phyloP scores from a whole-genome alignment of 2,113 vertebrate species.

The Ctenodactylus gundi region DNA sequence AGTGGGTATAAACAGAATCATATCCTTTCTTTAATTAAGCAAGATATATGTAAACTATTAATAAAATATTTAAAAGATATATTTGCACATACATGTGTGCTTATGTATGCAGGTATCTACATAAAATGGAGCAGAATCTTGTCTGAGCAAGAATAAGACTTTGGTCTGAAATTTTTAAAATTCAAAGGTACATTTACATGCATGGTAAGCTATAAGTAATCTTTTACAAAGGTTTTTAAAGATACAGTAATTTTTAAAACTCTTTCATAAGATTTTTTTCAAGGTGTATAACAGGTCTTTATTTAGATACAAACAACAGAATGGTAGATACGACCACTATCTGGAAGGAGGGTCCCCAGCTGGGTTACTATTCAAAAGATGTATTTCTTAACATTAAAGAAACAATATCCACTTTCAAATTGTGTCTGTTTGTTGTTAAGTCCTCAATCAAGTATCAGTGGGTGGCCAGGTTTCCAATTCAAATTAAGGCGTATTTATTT shows the following conservation, averaged over 20 bases:
- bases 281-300: too few relatives aligned
- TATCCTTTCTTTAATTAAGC: constrained; percentile 21
- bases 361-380: background rate
- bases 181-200: background rate
- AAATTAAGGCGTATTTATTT: constrained; percentile 22
- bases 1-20: background rate
- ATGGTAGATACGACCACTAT: too few relatives aligned
- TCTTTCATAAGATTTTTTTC: too few relatives aligned
- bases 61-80: background rate
- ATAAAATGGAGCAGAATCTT: constrained; percentile 4
- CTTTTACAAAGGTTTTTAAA: constrained; percentile 1
- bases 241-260: background rate
- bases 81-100: background rate
- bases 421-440: background rate
- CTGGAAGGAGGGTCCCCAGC: too few relatives aligned
- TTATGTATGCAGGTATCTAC: background rate
- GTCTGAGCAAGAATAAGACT: constrained; percentile 12
- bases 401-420: background rate
- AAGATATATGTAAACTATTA: background rate
- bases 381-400: background rate
- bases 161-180: background rate
- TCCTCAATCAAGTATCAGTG: background rate
- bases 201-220: background rate
- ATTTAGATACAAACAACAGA: too few relatives aligned
- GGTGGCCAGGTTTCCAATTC: background rate